Conservation (phyloP, 2,888 invertebrate genomes). For the Heliconius charithonia region DNA sequence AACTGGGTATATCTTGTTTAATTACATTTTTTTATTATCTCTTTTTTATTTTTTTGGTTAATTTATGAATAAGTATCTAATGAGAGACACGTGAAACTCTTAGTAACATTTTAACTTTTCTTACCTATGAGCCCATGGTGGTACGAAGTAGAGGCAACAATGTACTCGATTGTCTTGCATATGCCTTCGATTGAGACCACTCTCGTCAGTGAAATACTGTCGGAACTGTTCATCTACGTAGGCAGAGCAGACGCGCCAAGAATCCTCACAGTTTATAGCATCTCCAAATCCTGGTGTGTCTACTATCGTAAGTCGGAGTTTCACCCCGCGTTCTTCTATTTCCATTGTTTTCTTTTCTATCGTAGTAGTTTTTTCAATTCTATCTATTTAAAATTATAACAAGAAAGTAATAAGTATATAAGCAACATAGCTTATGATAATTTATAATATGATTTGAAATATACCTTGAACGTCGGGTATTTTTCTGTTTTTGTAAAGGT, state of each 20-base stretch:
- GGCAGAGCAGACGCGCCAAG: slow-evolving; percentile 95
- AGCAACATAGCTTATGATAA: neutral
- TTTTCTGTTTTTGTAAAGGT: slow-evolving; percentile 94
- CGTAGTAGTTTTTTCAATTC: slow-evolving; percentile 87
- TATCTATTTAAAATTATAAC: slow-evolving; percentile 67
- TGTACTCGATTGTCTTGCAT: slow-evolving; percentile 98
- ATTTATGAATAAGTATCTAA: neutral
- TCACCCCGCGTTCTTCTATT: slow-evolving; percentile 96
- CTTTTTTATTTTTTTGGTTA: neutral
- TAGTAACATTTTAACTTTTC: neutral
- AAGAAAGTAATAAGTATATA: neutral
- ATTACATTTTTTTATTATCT: neutral
- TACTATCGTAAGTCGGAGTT: slow-evolving; percentile 94
- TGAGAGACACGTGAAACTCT: neutral
- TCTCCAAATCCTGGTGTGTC: slow-evolving; percentile 99
- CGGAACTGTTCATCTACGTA: slow-evolving; percentile 96
- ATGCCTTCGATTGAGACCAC: slow-evolving; percentile 96
- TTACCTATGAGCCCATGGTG: slow-evolving; percentile 97
- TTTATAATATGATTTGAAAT: neutral
- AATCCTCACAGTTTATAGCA: slow-evolving; percentile 96
- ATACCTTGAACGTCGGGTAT: slow-evolving; percentile 88
- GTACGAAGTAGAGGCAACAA: slow-evolving; percentile 97
- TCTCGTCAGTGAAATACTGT: slow-evolving; percentile 95
- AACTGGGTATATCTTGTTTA: neutral
- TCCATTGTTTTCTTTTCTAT: slow-evolving; percentile 94